Percentiles rank a stretch among this genome's conserved stretches.
These are phyloP conservation scores for Gymnocephalus cernua DNA, from an alignment of 2,113 vertebrate species.

Conservation along the genomic window DNA sequence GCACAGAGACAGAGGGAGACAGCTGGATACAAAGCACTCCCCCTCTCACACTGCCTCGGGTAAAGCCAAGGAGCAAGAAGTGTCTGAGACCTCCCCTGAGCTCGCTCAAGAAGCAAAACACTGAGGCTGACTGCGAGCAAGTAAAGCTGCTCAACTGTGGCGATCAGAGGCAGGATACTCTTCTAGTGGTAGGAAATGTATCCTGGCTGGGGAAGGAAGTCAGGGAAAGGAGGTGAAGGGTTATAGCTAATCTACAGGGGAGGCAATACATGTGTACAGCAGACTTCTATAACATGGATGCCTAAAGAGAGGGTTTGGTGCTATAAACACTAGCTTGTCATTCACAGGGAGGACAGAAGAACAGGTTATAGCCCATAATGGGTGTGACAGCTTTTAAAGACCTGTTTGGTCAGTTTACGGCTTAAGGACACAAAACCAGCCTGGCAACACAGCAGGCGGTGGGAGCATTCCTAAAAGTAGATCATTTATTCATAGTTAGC, in stretches of 20 bases:
- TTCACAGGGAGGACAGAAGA: constrained; percentile 60
- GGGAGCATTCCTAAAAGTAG: constrained; percentile 17
- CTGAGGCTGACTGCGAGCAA: neutral
- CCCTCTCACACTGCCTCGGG: constrained; percentile 15
- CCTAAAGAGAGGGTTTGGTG: constrained; percentile 54
- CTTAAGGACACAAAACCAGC: constrained; percentile 49
- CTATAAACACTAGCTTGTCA: constrained; percentile 68
- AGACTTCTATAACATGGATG: constrained; percentile 36
- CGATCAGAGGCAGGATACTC: constrained; percentile 20
- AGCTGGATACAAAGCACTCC: constrained; percentile 72
- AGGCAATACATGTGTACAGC: constrained; percentile 13
- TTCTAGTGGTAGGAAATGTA: constrained; percentile 9
- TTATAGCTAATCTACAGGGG: constrained; percentile 35
- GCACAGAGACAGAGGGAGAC: constrained; percentile 68
- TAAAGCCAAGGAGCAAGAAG: constrained; percentile 51
- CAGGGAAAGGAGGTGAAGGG: constrained; percentile 54
- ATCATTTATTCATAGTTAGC: constrained; percentile 31
- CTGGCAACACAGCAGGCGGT: constrained; percentile 30
- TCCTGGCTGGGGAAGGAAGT: constrained; percentile 6
- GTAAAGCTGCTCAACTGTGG: constrained; percentile 27
- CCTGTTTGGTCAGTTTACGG: constrained; percentile 73
- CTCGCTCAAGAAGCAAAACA: constrained; percentile 40
- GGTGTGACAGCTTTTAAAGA: constrained; percentile 74
- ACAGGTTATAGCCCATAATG: constrained; percentile 52
- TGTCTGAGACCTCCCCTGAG: constrained; percentile 60